Evolutionary conservation across 2,888 invertebrate species (phyloP), one percentile per base, ranked within the genome.

Genomic region (Luperina nickerlii): DNA sequence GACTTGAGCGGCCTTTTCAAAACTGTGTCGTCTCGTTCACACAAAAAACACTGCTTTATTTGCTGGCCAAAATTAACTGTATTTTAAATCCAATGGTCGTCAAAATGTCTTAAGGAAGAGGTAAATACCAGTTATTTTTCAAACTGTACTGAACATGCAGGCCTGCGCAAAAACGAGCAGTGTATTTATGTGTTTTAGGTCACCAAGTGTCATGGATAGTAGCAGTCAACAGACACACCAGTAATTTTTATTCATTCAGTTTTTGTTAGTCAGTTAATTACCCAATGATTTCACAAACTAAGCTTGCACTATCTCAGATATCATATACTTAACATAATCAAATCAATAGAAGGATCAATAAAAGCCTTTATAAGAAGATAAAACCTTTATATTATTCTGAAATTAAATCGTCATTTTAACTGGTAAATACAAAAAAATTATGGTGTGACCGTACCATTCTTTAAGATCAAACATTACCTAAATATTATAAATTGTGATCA

Each of bases 341-440:
- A 62, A 65, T 63, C 67, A 74, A 63, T 54, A 42, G 32, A 76
- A 86, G 71, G 74, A 73, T 70, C 51, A 84, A 87, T 83, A 85
- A 85, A 87, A 82, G 66, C 74, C 63, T 74, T 72, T 83, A 69
- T 81, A 76, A 32, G 45, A 87, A 84, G 42, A 75, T 69, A 77
- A 76, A 84, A 69, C 32, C 20, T 72, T 85, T 87, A 87, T 80
- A 85, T 80, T 80, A 84, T 70, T 87, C 42, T 83, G 74, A 80
- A 76, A 84, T 87, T 66, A 79, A 83, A 79, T 80, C 42, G 60
- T 84, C 32, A 69, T 78, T 69, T 82, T 63, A 78, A 62, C 66
- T 68, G 75, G 69, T 76, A 68, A 83, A 68, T 76, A 83, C 68
- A 77, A 73, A 74, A 73, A 74, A 80, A 73, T 60, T 66, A 74